Evolutionary conservation across 2,888 invertebrate genomes (phyloP).

Genomic region (Carpatolechia fugitivella): DNA sequence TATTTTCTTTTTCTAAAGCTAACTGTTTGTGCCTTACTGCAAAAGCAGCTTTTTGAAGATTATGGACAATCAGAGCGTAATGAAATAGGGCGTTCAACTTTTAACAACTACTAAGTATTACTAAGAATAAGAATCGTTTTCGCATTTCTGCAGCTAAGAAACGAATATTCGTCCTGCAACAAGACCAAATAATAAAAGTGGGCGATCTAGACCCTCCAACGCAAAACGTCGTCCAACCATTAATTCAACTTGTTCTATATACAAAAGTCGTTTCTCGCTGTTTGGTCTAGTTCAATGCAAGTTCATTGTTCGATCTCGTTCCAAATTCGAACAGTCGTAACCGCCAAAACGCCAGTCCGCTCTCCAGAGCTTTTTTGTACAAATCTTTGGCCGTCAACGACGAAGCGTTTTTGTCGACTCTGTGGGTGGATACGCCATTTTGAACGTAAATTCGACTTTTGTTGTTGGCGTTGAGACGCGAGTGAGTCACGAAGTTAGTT

Average conservation of each 20-base stretch:
- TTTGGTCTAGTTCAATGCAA: constrained; percentile 77
- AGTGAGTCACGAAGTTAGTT: constrained; percentile 71
- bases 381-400: constrained; percentile 52
- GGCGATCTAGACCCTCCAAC: constrained; percentile 6
- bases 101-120: background rate
- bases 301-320: constrained; percentile 68
- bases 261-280: constrained; percentile 53
- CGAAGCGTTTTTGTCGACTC: constrained; percentile 59
- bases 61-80: background rate
- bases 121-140: no score
- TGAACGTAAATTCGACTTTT: constrained; percentile 51
- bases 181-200: background rate
- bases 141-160: background rate
- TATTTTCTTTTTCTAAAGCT: no score
- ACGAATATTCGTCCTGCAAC: background rate
- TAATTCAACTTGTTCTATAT: constrained; percentile 59
- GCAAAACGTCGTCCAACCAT: constrained; percentile 31
- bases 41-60: background rate
- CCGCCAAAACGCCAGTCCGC: constrained; percentile 65
- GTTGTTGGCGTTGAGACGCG: constrained; percentile 76
- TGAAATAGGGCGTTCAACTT: constrained; percentile 11
- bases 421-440: constrained; percentile 66
- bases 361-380: constrained; percentile 51
- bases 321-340: constrained; percentile 51
- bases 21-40: no score